Conservation (phyloP, 2,797 vertebrate species). For the Distichodus sexfasciatus region DNA sequence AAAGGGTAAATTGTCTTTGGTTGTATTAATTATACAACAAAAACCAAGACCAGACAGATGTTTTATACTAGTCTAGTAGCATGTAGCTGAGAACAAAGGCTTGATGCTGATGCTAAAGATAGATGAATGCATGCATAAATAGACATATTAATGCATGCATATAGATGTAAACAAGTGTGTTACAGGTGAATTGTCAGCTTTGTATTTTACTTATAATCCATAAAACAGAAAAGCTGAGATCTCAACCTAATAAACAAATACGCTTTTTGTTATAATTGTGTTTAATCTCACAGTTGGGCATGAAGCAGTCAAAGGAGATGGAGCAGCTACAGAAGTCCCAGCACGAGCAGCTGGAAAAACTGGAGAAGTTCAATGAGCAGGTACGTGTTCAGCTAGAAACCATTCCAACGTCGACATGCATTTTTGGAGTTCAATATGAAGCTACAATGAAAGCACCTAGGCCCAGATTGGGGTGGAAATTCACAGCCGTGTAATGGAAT, state of each 20-base stretch:
- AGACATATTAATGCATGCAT: no score
- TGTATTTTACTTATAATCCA: no score
- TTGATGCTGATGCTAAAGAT: no score
- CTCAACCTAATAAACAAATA: no score
- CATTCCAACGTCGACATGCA: background rate
- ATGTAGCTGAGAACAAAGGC: no score
- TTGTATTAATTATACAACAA: background rate
- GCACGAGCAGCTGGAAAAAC: slow-evolving; percentile 89
- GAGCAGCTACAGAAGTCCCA: slow-evolving; percentile 95
- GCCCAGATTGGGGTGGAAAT: background rate
- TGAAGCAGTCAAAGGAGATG: slow-evolving; percentile 98
- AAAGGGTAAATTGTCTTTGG: slow-evolving; percentile 79
- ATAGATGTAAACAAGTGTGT: no score
- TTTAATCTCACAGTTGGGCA: slow-evolving; percentile 80
- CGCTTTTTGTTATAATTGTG: background rate
- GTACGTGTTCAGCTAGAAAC: slow-evolving; percentile 64
- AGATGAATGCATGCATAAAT: no score
- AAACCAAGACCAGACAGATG: background rate
- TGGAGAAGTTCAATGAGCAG: slow-evolving; percentile 98
- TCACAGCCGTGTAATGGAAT: background rate
- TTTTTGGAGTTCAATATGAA: background rate
- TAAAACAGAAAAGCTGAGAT: no score
- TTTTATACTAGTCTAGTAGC: no score
- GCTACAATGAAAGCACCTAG: background rate
- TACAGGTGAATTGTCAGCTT: no score